phyloP scores from a whole-genome alignment of 1,140 invertebrate species.

The Pogonognathellus flavescens region DNA sequence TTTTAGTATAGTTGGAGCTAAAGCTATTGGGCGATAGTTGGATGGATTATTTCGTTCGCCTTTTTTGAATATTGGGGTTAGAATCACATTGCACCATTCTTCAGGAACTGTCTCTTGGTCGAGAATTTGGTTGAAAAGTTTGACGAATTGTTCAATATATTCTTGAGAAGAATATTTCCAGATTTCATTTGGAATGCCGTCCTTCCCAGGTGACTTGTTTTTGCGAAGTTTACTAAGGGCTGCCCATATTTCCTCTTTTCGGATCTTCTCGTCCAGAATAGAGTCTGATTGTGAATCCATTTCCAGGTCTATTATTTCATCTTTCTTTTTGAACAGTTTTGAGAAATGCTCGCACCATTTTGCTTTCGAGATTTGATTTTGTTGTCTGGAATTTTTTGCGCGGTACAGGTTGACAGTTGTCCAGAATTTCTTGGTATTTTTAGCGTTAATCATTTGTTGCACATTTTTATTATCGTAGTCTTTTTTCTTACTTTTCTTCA shows the following conservation, averaged over 20 bases:
- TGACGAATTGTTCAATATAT: neutral
- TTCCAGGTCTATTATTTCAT: neutral
- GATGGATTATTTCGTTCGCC: slow-evolving; percentile 58
- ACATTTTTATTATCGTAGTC: no score
- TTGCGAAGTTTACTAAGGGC: neutral
- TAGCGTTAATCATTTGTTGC: neutral
- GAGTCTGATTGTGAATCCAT: no score
- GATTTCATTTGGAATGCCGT: neutral
- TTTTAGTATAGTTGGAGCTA: slow-evolving; percentile 66
- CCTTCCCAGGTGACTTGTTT: neutral
- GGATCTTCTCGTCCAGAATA: neutral
- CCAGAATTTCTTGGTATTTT: neutral
- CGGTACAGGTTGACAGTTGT: neutral
- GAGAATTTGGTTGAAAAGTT: neutral
- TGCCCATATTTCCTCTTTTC: neutral
- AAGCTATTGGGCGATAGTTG: slow-evolving; percentile 67
- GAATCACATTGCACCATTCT: slow-evolving; percentile 30
- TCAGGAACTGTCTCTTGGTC: neutral
- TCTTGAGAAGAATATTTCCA: neutral
- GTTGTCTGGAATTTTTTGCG: neutral
- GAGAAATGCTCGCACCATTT: no score
- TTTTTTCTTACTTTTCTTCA: neutral
- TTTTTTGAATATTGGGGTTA: slow-evolving; percentile 65
- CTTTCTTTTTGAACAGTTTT: neutral
- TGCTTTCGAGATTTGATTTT: no score